Evolutionary conservation across 2,113 vertebrate species (phyloP).

Genomic region (Acrocephalus arundinaceus): DNA sequence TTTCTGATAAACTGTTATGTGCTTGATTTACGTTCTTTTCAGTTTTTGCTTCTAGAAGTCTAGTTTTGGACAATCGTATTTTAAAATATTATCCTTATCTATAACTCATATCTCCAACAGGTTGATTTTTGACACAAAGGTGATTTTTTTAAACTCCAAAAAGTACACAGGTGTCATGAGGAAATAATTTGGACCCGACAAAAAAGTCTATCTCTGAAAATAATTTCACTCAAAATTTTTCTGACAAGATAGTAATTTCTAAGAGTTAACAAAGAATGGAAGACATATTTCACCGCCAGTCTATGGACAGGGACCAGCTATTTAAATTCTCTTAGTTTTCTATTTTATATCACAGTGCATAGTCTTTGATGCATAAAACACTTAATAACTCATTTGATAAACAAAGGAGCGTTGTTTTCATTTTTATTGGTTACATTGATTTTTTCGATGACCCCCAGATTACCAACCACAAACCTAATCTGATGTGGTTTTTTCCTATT

Average conservation of each 20-base stretch:
- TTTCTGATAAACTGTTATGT: not conserved
- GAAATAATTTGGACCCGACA: not conserved
- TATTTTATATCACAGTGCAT: not conserved
- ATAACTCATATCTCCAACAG: accelerated
- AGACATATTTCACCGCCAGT: not conserved
- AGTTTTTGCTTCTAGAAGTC: not conserved
- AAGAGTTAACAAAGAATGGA: not conserved
- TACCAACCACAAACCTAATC: not conserved
- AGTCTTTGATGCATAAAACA: not conserved
- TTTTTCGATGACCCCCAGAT: not conserved
- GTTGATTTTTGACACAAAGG: not conserved
- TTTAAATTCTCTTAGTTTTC: not conserved
- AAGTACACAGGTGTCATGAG: not conserved
- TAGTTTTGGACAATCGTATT: not conserved
- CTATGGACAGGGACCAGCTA: not conserved
- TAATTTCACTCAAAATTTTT: not conserved
- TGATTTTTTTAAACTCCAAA: not conserved
- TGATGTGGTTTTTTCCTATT: not conserved
- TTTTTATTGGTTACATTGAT: not conserved
- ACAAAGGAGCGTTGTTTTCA: not conserved
- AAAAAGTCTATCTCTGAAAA: not conserved
- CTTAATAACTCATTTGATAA: not conserved
- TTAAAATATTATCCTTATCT: not conserved
- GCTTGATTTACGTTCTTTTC: not conserved
- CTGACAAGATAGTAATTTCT: not conserved